Conservation (phyloP, 64 coral and sea anemone species). For the Pocillopora damicornis region DNA sequence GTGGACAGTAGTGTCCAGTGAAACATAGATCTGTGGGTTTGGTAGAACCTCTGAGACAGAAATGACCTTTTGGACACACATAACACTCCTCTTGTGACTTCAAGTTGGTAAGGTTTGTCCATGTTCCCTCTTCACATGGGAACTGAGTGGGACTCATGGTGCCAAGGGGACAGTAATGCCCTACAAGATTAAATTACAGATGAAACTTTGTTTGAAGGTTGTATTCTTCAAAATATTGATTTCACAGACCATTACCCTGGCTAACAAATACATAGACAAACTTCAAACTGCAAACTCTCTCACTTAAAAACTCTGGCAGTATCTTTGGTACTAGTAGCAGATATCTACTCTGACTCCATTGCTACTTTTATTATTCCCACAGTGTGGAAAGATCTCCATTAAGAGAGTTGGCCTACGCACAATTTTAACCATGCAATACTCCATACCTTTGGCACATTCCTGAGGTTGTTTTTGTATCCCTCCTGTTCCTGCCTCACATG, state of each 20-base stretch:
- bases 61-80: slow-evolving; percentile 90
- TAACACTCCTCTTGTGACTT: slow-evolving; percentile 86
- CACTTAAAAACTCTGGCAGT: no score
- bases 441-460: slow-evolving; percentile 76
- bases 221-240: background rate
- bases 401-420: no score
- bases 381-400: no score
- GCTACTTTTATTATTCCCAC: no score
- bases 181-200: slow-evolving; percentile 3
- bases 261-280: no score
- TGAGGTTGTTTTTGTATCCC: slow-evolving; percentile 91
- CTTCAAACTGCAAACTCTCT: no score
- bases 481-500: slow-evolving; percentile 88
- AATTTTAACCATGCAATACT: background rate
- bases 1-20: slow-evolving; percentile 86
- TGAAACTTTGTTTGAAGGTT: background rate
- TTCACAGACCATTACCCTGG: no score
- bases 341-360: no score
- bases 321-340: no score
- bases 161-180: slow-evolving; percentile 86
- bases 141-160: slow-evolving; percentile 88
- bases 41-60: slow-evolving; percentile 73
- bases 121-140: slow-evolving; percentile 85
- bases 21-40: slow-evolving; percentile 66
- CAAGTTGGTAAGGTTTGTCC: slow-evolving; percentile 93